Percentiles rank a stretch among this genome's conserved stretches.
phyloP scores from a whole-genome alignment of 2,113 vertebrate species.

The Prionailurus viverrinus region DNA sequence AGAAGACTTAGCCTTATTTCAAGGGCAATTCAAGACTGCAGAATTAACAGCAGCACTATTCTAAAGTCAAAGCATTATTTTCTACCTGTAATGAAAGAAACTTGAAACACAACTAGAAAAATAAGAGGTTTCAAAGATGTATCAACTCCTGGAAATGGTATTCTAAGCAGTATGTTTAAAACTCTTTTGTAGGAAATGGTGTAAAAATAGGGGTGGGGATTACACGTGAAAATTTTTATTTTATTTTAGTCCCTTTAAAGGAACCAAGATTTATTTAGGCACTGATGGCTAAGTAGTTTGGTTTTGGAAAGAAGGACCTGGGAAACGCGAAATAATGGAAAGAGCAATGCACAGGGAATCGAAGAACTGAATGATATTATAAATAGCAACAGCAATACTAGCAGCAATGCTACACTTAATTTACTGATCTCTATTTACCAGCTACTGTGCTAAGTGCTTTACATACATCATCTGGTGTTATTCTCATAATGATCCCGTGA shows the following conservation, averaged over 20 bases:
- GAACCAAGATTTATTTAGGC: conserved; percentile 56
- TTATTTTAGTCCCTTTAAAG: conserved; percentile 17
- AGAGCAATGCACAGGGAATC: not conserved
- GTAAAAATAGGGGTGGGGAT: not conserved
- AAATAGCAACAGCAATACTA: not conserved
- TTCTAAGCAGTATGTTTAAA: conserved; percentile 61
- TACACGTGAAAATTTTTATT: conserved; percentile 37
- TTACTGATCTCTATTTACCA: not conserved
- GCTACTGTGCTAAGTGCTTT: not conserved
- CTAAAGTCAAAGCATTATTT: conserved; percentile 53
- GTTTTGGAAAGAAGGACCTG: conserved; percentile 11
- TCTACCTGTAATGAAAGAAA: conserved; percentile 64
- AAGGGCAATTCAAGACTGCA: not conserved
- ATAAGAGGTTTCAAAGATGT: conserved; percentile 54
- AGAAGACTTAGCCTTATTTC: not conserved
- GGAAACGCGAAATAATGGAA: conserved; percentile 45
- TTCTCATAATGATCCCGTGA: not conserved
- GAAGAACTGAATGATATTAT: not conserved
- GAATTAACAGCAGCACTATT: conserved; percentile 48
- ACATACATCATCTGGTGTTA: not conserved
- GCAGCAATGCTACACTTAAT: not conserved
- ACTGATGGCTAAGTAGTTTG: not conserved
- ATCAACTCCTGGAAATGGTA: conserved; percentile 67
- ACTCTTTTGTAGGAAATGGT: not conserved
- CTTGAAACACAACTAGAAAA: conserved; percentile 51